Conservation (phyloP, 2,888 invertebrate species). For the Pycnomerus fuliginosus region DNA sequence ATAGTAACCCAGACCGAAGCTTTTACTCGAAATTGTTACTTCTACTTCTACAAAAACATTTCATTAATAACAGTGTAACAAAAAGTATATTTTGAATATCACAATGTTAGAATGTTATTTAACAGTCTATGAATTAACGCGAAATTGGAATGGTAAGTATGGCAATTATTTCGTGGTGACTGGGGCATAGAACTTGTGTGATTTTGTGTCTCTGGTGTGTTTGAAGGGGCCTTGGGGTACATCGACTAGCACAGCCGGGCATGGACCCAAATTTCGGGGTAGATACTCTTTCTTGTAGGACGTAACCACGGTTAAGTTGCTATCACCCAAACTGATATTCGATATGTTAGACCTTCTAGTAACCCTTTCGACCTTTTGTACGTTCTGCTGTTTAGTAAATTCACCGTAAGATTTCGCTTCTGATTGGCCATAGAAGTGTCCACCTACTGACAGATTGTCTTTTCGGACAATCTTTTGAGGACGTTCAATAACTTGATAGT, state of each 20-base stretch:
- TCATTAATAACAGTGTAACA: conserved; percentile 31
- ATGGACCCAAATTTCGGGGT: conserved; percentile 70
- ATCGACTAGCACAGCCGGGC: conserved; percentile 77
- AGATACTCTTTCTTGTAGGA: conserved; percentile 78
- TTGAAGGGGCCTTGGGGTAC: conserved; percentile 75
- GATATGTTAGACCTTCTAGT: conserved; percentile 70
- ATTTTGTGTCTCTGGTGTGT: conserved; percentile 80
- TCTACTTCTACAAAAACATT: conserved; percentile 28
- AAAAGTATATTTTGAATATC: conserved; percentile 35
- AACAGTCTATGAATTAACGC: conserved; percentile 27
- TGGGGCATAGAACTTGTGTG: conserved; percentile 81
- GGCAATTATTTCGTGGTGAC: conserved; percentile 45
- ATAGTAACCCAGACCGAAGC: conserved; percentile 41
- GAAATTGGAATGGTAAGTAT: conserved; percentile 20
- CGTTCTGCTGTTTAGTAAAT: conserved; percentile 56
- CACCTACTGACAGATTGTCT: conserved; percentile 72
- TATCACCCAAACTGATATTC: conserved; percentile 74
- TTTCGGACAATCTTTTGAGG: conserved; percentile 62
- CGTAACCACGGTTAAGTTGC: conserved; percentile 58
- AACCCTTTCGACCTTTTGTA: conserved; percentile 61
- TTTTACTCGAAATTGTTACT: conserved; percentile 20
- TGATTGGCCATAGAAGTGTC: conserved; percentile 72
- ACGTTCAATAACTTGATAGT: conserved; percentile 57
- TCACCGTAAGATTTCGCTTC: conserved; percentile 71
- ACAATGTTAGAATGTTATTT: conserved; percentile 44